Percentiles rank a stretch among this genome's conserved stretches.
These are phyloP conservation scores for Noctua janthe DNA, from an alignment of 2,888 invertebrate genomes.

Conservation along the genomic window DNA sequence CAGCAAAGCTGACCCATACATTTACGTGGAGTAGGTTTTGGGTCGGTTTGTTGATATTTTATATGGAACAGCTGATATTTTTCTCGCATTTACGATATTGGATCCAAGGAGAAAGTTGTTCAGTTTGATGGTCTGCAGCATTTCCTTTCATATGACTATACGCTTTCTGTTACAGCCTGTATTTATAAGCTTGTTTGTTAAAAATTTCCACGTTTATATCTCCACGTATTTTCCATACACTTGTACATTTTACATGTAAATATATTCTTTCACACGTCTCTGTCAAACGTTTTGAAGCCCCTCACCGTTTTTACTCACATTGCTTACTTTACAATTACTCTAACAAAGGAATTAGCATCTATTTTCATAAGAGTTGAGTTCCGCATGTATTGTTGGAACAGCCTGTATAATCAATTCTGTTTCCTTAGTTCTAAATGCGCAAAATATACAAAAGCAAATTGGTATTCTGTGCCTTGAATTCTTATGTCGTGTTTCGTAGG, in stretches of 20 bases:
- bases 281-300: constrained; percentile 44
- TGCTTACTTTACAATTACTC: constrained; percentile 61
- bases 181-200: no score
- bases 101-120: no score
- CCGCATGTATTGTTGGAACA: constrained; percentile 35
- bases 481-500: constrained; percentile 12
- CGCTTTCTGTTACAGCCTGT: no score
- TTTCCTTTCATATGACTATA: no score
- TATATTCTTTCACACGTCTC: constrained; percentile 62
- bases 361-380: constrained; percentile 39
- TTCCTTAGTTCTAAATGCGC: constrained; percentile 31
- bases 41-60: no score
- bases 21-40: no score
- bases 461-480: constrained; percentile 30
- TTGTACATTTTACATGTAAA: constrained; percentile 39
- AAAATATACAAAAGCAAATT: constrained; percentile 39
- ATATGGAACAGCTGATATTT: no score
- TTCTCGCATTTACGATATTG: no score
- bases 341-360: constrained; percentile 57
- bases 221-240: neutral
- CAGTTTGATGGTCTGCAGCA: no score
- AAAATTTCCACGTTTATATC: no score
- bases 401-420: constrained; percentile 35
- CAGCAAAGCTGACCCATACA: no score
- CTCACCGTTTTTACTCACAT: constrained; percentile 46